Base-by-base conservation (phyloP, 2,888 invertebrate species). In the Dryococelus australis region DNA sequence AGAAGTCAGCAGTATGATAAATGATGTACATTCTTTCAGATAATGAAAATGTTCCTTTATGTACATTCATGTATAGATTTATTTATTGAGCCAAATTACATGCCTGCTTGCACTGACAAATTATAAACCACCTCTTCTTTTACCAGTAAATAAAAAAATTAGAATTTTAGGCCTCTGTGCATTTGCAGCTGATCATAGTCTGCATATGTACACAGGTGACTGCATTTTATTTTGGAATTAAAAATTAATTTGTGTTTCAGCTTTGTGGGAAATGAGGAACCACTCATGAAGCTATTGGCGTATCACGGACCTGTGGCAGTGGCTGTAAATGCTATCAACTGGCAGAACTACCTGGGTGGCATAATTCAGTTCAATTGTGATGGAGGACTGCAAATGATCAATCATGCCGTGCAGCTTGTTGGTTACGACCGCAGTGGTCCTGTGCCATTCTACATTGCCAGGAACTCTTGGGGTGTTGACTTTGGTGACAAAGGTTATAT, bases 271-370 rank as follows among this genome's bases (percentile, higher is more conserved):
- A 92, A 94, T 0, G 97, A 97, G 91, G 94, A 95, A 35, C 92
- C 94, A 86, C 94, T 97, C 80, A 90, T 96, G 88, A 89, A 90
- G 35, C 90, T 94, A 9, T 90, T 98, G 84, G 96, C 95, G 9
- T 93, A 92, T 24, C 95, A 96, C 91, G 97, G 97, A 0, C 98
- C 98, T 0, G 94, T 98, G 2, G 94, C 96, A 0, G 97, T 95
- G 0, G 96, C 97, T 0, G 96, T 98, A 0, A 97, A 97, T 92
- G 97, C 97, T 0, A 93, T 96, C 47, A 95, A 95, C 0, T 98
- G 97, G 98, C 97, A 97, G 92, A 95, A 97, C 92, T 98, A 98
- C 91, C 93, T 97, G 13, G 97, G 97, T 0, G 98, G 97, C 0
- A 94, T 97, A 65, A 96, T 98, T 91, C 96, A 97, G 91, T 96